Evolutionary conservation across 1,140 invertebrate species (phyloP).

Genomic region (Bradysia coprophila): DNA sequence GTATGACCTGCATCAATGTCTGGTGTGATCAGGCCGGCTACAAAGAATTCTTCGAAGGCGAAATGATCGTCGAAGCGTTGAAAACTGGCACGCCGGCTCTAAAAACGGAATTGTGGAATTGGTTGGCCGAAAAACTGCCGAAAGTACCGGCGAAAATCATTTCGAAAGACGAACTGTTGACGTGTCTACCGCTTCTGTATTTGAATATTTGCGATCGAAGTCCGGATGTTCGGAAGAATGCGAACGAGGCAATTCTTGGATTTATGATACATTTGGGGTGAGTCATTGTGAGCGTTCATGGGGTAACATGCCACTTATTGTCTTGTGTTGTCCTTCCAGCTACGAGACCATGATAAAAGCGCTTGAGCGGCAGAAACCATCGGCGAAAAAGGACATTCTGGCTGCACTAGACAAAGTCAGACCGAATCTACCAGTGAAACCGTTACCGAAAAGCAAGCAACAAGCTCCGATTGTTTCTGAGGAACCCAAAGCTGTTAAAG

Average conservation of each 20-base stretch:
- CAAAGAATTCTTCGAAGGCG: conserved; percentile 69
- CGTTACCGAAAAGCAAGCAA: conserved; percentile 39
- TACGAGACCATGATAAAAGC: conserved; percentile 64
- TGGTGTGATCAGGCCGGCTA: conserved; percentile 66
- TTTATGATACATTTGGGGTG: conserved; percentile 75
- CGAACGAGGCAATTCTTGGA: conserved; percentile 72
- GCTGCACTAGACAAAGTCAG: conserved; percentile 70
- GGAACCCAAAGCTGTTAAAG: conserved; percentile 32
- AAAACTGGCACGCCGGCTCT: conserved; percentile 68
- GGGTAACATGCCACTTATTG: neutral
- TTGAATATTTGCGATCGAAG: conserved; percentile 78
- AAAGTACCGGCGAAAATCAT: conserved; percentile 46
- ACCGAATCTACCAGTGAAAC: conserved; percentile 67
- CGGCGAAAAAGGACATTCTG: conserved; percentile 62
- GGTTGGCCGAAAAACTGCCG: conserved; percentile 67
- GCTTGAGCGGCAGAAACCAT: conserved; percentile 70
- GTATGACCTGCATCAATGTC: conserved; percentile 60
- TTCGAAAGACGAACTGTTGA: conserved; percentile 59
- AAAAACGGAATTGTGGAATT: conserved; percentile 61
- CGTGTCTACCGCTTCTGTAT: conserved; percentile 64
- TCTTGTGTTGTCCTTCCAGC: conserved; percentile 14
- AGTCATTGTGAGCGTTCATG: neutral
- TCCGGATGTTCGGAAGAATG: conserved; percentile 76
- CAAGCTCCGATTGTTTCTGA: conserved; percentile 20
- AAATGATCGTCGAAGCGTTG: conserved; percentile 74